phyloP scores from a whole-genome alignment of 2,888 invertebrate genomes.

The Chalcis sispes region DNA sequence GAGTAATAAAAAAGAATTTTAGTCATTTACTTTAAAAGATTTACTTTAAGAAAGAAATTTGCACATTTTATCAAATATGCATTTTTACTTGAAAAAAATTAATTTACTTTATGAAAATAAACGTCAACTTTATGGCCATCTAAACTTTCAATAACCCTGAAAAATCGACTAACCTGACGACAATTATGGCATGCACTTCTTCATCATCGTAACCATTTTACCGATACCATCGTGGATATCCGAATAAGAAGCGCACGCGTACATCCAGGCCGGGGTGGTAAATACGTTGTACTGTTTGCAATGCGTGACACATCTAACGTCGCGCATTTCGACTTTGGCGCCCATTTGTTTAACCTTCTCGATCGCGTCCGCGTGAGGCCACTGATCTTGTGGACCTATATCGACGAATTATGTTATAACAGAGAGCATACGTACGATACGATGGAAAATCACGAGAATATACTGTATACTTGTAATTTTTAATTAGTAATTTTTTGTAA shows the following conservation, averaged over 20 bases:
- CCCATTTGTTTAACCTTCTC: conserved; percentile 77
- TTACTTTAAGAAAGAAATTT: background rate
- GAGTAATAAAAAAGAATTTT: background rate
- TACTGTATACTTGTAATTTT: conserved; percentile 46
- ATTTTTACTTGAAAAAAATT: background rate
- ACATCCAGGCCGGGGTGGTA: conserved; percentile 80
- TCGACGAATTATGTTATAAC: background rate
- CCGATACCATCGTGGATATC: conserved; percentile 78
- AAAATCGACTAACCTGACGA: conserved; percentile 13
- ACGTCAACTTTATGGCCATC: too few species aligned
- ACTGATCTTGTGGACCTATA: conserved; percentile 72
- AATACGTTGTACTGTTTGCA: conserved; percentile 77
- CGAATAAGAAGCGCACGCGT: conserved; percentile 74
- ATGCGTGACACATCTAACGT: conserved; percentile 74
- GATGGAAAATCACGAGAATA: conserved; percentile 47
- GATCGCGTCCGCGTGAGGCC: conserved; percentile 77
- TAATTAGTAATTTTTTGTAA: conserved; percentile 56
- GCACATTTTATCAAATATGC: background rate
- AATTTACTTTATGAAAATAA: background rate
- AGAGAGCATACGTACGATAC: background rate
- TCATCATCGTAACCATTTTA: conserved; percentile 71
- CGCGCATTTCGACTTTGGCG: conserved; percentile 73
- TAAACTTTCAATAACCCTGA: too few species aligned
- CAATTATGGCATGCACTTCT: conserved; percentile 57
- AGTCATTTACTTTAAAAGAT: background rate